These are phyloP conservation scores for Marasmarcha lunaedactyla DNA, from an alignment of 2,888 invertebrate species.

Conservation along the genomic window DNA sequence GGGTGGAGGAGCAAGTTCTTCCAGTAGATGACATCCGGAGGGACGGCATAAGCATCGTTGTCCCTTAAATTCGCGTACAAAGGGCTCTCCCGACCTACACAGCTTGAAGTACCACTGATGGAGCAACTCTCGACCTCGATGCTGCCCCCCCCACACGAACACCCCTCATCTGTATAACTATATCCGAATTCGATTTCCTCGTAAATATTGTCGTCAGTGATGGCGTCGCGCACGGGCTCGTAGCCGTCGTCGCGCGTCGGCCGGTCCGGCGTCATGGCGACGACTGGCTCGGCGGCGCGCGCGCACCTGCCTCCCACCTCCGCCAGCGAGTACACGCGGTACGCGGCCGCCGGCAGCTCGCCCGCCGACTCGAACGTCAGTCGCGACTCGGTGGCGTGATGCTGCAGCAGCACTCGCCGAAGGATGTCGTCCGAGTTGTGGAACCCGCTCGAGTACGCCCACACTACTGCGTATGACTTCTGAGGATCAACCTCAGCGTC, in stretches of 20 bases:
- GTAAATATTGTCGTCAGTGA: slow-evolving; percentile 59
- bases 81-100: slow-evolving; percentile 53
- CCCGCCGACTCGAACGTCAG: slow-evolving; percentile 50
- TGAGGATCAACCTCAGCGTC: slow-evolving; percentile 33
- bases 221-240: slow-evolving; percentile 56
- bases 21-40: slow-evolving; percentile 67
- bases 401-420: slow-evolving; percentile 37
- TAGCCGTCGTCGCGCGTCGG: slow-evolving; percentile 59
- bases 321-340: slow-evolving; percentile 47
- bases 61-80: slow-evolving; percentile 59
- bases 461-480: slow-evolving; percentile 47
- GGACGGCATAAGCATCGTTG: slow-evolving; percentile 54
- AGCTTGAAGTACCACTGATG: slow-evolving; percentile 55
- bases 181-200: slow-evolving; percentile 56
- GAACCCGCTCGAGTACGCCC: slow-evolving; percentile 58
- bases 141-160: slow-evolving; percentile 56
- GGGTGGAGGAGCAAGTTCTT: slow-evolving; percentile 59
- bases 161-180: slow-evolving; percentile 56
- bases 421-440: slow-evolving; percentile 55
- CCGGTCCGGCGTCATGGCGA: slow-evolving; percentile 52
- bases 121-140: slow-evolving; percentile 59
- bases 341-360: slow-evolving; percentile 42
- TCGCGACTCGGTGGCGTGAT: slow-evolving; percentile 46
- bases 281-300: slow-evolving; percentile 31
- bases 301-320: slow-evolving; percentile 62